phyloP scores from a whole-genome alignment of 53 echinoderm and acorn worm genomes.

The Hippasteria phrygiana region DNA sequence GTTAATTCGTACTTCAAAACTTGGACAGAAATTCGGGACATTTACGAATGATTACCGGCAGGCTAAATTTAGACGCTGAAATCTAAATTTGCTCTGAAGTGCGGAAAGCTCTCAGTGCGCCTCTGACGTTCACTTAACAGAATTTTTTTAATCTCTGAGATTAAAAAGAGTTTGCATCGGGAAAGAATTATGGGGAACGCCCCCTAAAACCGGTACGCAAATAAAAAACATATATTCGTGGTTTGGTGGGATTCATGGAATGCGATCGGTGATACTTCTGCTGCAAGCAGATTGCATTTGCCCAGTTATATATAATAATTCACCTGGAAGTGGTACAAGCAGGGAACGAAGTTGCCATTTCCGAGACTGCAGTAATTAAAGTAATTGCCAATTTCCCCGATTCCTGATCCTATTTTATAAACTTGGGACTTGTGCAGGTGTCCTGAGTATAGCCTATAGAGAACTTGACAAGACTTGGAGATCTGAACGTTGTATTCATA shows the following conservation, averaged over 20 bases:
- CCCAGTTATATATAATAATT: background rate
- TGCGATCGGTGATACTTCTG: background rate
- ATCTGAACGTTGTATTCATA: background rate
- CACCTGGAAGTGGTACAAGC: background rate
- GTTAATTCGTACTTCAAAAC: constrained; percentile 30
- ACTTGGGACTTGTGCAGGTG: background rate
- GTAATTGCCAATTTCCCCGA: constrained; percentile 17
- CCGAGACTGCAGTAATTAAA: background rate
- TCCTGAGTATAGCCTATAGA: background rate
- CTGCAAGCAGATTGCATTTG: background rate
- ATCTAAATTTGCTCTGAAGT: constrained; percentile 25
- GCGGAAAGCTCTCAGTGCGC: constrained; percentile 25
- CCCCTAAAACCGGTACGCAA: constrained; percentile 12
- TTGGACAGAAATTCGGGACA: constrained; percentile 8
- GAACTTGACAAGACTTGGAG: background rate
- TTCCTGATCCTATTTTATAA: background rate
- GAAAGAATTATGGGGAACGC: constrained; percentile 16
- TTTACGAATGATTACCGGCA: constrained; percentile 16
- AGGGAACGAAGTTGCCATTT: background rate
- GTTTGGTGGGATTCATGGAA: background rate
- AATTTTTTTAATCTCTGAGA: constrained; percentile 1
- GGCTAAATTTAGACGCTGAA: constrained; percentile 29
- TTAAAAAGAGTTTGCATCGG: background rate
- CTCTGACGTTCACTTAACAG: constrained; percentile 39
- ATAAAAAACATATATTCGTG: background rate